Evolutionary conservation across 37 sponge, comb jelly and placozoan species (phyloP).

Genomic region (Chondrosia reniformis): DNA sequence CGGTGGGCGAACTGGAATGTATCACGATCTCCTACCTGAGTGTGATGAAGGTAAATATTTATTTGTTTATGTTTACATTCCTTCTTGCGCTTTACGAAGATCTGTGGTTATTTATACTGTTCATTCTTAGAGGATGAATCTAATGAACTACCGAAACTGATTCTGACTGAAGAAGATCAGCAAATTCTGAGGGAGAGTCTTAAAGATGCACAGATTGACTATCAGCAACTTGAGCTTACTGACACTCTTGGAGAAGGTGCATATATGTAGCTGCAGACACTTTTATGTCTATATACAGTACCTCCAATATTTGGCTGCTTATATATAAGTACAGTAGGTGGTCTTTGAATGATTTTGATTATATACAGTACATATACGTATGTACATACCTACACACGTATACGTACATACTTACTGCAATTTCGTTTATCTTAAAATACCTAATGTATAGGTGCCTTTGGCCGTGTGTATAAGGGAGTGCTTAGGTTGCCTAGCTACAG

Average conservation of each 20-base stretch:
- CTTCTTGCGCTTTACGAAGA: neutral
- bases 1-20: neutral
- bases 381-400: neutral
- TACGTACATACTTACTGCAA: neutral
- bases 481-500: neutral
- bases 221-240: neutral
- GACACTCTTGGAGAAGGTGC: slow-evolving; percentile 21
- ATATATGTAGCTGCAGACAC: neutral
- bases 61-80: neutral
- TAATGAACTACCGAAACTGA: neutral
- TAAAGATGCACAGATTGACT: slow-evolving; percentile 18
- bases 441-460: slow-evolving; percentile 4
- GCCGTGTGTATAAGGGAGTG: slow-evolving; percentile 3
- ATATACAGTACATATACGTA: neutral
- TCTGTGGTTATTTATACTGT: neutral
- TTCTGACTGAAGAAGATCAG: slow-evolving; percentile 6
- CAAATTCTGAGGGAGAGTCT: slow-evolving; percentile 18
- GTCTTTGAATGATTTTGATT: neutral
- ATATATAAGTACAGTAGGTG: neutral
- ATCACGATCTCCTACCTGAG: slow-evolving; percentile 6
- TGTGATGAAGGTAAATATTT: slow-evolving; percentile 14
- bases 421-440: neutral
- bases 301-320: neutral
- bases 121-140: neutral
- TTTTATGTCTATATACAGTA: neutral